Evolutionary conservation across 2,888 invertebrate genomes (phyloP), one percentile per base, ranked within the genome.

Genomic region (Cataglyphis livida): DNA sequence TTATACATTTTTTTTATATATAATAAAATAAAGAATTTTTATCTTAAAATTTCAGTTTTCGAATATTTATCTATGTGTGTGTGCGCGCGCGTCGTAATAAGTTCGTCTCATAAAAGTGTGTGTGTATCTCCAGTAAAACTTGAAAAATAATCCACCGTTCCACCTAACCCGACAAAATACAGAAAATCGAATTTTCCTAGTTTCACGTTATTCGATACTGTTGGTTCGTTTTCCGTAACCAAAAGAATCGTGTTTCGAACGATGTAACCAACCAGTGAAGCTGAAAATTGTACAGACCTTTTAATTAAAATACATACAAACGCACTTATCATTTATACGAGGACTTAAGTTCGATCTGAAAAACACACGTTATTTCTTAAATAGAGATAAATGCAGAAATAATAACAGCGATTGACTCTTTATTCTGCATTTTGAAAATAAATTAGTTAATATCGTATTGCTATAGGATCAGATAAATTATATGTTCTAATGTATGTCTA

Each of bases 221-320:
- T 70, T 78, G 57, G 71, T 12, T 78, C 78, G 66, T 75, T 75
- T 75, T 66, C 25, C 66, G 71, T 70, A 78, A 78, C 78, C 71
- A 12, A 78, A 78, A 70, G 78, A 78, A 78, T 78, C 78, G 70
- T 59, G 21, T 78, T 78, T 70, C 78, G 15, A 41, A 12, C 76
- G 25, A 9, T 38, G 76, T 66, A 76, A 76, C 54, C 54, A n/a
- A 28, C 15, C 54, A 28, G 65, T 25, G 48, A 35, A 51, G 38
- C 66, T 76, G 51, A 54, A 76, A 54, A 54, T 76, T 68, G 76
- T n/a, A 54, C 71, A 21, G 32, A 3, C 32, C 44, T 57, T 78
- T 78, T 78, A 70, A 78, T 78, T 44, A 44, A 78, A 78, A 78
- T 78, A 59, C 78, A 78, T 59, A 59, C 78, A 21, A 78, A 59